Evolutionary conservation across 2,888 invertebrate species (phyloP).

Genomic region (Drosophila atroscutellata): DNA sequence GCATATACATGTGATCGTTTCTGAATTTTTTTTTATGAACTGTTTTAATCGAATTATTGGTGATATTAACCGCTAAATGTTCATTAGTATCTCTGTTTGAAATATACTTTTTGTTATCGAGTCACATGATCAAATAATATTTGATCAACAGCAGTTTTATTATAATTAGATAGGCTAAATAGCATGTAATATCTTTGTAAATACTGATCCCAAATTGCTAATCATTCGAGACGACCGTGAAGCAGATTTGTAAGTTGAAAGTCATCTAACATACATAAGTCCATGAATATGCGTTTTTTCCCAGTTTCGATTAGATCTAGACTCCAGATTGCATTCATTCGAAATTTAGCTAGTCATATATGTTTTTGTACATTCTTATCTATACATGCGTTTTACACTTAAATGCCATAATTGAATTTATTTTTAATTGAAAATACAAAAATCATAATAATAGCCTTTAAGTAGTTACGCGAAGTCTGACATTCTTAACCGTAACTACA

Average conservation of each 20-base stretch:
- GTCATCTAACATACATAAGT: slow-evolving; percentile 14
- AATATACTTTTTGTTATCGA: neutral
- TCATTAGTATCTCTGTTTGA: neutral
- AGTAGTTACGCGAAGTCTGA: neutral
- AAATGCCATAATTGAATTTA: neutral
- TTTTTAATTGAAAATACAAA: neutral
- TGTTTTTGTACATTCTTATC: neutral
- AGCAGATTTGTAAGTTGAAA: slow-evolving; percentile 16
- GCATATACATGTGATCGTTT: neutral
- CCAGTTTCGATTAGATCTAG: slow-evolving; percentile 40
- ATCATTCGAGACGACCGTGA: slow-evolving; percentile 44
- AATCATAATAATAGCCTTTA: neutral
- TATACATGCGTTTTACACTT: neutral
- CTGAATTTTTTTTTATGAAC: slow-evolving; percentile 30
- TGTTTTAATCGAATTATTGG: slow-evolving; percentile 1
- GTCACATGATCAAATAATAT: neutral
- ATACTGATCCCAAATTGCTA: slow-evolving; percentile 30
- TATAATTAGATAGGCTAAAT: neutral
- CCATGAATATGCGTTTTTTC: slow-evolving; percentile 30
- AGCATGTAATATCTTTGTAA: slow-evolving; percentile 11
- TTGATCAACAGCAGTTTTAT: slow-evolving; percentile 4
- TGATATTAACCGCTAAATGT: neutral
- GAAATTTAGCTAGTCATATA: neutral
- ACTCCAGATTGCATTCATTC: slow-evolving; percentile 37
- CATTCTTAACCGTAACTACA: neutral